phyloP scores from a whole-genome alignment of 64 coral and sea anemone genomes.

The Montipora efflorescens region DNA sequence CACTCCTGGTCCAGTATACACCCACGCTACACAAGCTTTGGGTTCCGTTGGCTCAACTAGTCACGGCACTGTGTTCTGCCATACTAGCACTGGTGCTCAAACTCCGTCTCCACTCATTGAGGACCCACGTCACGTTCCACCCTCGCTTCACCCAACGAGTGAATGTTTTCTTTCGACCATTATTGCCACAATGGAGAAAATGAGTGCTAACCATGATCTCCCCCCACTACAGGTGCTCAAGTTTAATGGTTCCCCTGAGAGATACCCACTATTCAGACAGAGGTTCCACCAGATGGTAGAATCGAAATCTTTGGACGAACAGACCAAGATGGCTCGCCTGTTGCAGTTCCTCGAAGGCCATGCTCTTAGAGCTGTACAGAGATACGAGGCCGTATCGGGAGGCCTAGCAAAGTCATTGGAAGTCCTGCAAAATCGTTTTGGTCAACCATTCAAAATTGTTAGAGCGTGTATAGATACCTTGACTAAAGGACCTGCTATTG shows the following conservation, averaged over 20 bases:
- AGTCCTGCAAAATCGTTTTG: slow-evolving; percentile 41
- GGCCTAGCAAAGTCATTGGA: slow-evolving; percentile 15
- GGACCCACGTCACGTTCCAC: not conserved
- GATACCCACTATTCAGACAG: too few species aligned
- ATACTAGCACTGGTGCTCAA: too few species aligned
- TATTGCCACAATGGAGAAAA: not conserved
- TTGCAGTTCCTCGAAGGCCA: slow-evolving; percentile 44
- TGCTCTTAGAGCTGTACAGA: slow-evolving; percentile 19
- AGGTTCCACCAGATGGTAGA: slow-evolving; percentile 21
- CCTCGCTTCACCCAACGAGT: not conserved
- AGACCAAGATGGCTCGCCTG: slow-evolving; percentile 19
- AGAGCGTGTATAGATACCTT: slow-evolving; percentile 45
- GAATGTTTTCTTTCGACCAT: not conserved
- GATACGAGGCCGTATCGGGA: slow-evolving; percentile 38
- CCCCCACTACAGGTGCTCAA: too few species aligned
- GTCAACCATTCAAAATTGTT: slow-evolving; percentile 31
- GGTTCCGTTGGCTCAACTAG: too few species aligned
- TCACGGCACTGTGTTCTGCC: too few species aligned
- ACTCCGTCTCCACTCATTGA: too few species aligned
- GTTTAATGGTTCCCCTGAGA: too few species aligned
- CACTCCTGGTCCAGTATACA: too few species aligned
- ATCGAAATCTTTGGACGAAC: not conserved
- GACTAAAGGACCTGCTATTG: slow-evolving; percentile 41
- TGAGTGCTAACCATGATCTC: too few species aligned
- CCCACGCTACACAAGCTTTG: too few species aligned